Evolutionary conservation across 2,797 vertebrate genomes (phyloP).

Genomic region (Lophotriccus pileatus): DNA sequence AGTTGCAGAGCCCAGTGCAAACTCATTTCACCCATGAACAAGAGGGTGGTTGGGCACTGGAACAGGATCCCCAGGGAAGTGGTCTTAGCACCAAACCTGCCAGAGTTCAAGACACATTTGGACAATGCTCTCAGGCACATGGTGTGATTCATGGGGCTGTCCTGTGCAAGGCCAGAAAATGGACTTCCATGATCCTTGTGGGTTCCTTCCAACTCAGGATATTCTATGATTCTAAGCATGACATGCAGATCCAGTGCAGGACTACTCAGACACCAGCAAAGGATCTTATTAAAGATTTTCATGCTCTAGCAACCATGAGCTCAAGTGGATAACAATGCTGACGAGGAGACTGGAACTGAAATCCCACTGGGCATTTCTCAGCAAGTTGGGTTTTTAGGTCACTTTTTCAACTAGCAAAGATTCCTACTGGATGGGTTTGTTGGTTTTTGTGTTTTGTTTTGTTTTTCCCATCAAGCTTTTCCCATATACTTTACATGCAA

Average conservation of each 20-base stretch:
- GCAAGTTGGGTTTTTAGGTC: fast-evolving
- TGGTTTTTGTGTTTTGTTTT: not conserved
- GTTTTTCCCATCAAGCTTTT: not conserved
- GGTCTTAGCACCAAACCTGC: not conserved
- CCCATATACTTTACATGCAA: not conserved
- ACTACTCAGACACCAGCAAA: not conserved
- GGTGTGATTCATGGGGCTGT: not conserved
- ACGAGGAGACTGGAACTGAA: not conserved
- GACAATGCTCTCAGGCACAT: not conserved
- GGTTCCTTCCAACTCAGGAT: not conserved
- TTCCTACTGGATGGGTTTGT: not conserved
- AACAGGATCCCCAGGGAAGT: not conserved
- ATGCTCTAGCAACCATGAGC: not conserved
- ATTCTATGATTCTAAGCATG: not conserved
- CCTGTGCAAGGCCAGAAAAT: not conserved
- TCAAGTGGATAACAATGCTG: not conserved
- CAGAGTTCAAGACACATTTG: not conserved
- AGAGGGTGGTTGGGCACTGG: not conserved
- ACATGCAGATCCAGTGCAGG: not conserved
- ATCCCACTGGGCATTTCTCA: not conserved
- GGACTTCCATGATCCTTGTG: not conserved
- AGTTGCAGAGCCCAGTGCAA: not conserved
- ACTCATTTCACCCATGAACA: not conserved
- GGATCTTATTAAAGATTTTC: not conserved
- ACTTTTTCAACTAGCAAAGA: not conserved